A percentile compares a stretch with the other conserved stretches of the same genome.
phyloP scores from a whole-genome alignment of 2,797 vertebrate genomes.

The Austrolebias charrua region DNA sequence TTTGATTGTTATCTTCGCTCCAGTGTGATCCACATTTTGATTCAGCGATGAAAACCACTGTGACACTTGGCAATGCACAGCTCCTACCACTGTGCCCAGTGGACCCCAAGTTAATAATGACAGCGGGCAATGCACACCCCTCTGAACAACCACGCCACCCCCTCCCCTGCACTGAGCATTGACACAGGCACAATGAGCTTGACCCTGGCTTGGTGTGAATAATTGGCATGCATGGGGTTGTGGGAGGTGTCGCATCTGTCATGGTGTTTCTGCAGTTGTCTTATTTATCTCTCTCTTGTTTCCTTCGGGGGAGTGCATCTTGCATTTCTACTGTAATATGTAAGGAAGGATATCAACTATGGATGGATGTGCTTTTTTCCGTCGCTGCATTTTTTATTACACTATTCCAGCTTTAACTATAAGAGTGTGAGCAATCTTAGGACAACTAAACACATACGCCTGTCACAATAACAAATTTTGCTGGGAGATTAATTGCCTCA shows the following conservation, averaged over 20 bases:
- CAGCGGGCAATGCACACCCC: constrained; percentile 66
- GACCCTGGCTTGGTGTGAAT: constrained; percentile 77
- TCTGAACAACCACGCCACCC: constrained; percentile 34
- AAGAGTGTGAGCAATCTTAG: background rate
- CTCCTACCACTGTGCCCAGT: constrained; percentile 65
- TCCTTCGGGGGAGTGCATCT: constrained; percentile 50
- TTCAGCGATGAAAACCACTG: constrained; percentile 77
- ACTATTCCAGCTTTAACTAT: background rate
- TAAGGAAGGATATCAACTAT: constrained; percentile 20
- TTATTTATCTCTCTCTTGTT: constrained; percentile 56
- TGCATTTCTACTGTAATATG: constrained; percentile 23
- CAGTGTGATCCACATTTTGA: constrained; percentile 78
- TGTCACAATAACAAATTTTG: too few relatives aligned
- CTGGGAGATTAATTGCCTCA: too few relatives aligned
- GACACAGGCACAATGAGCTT: constrained; percentile 72
- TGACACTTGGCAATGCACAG: constrained; percentile 79
- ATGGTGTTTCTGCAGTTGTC: constrained; percentile 64
- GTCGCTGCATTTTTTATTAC: background rate
- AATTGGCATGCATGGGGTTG: constrained; percentile 74
- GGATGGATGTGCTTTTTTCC: too few relatives aligned
- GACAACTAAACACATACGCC: background rate
- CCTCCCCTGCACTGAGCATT: constrained; percentile 40
- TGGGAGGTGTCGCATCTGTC: constrained; percentile 75
- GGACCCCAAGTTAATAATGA: constrained; percentile 79
- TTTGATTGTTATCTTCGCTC: constrained; percentile 78